A percentile compares a stretch with the other conserved stretches of the same genome.
phyloP scores from a whole-genome alignment of 2,797 vertebrate species.

The Anguilla pacifica region DNA sequence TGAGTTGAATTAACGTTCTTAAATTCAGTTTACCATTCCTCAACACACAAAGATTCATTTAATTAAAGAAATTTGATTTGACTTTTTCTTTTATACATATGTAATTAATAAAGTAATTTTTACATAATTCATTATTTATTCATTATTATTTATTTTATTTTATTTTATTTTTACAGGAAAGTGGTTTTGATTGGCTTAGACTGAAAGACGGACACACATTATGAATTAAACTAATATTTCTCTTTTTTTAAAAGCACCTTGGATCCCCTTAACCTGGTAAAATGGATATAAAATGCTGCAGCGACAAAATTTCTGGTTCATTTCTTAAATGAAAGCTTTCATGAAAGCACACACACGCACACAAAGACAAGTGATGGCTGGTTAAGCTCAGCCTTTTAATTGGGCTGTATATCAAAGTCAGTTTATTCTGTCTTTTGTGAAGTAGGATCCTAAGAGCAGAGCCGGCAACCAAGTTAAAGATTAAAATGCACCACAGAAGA shows the following conservation, averaged over 20 bases:
- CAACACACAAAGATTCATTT: neutral
- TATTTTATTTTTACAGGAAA: neutral
- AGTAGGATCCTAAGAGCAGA: conserved; percentile 40
- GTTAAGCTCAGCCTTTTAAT: conserved; percentile 30
- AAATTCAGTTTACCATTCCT: neutral
- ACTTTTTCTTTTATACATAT: too few species aligned
- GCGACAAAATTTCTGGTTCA: conserved; percentile 28
- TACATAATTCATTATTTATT: neutral
- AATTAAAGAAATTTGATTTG: neutral
- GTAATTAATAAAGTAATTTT: too few species aligned
- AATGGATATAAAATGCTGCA: neutral
- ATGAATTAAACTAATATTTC: neutral
- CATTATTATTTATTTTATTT: neutral
- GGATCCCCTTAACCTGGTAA: neutral
- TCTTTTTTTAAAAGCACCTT: neutral
- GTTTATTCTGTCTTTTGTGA: conserved; percentile 42
- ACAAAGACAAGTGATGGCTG: conserved; percentile 26
- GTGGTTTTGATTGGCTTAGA: neutral
- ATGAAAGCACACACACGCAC: conserved; percentile 2
- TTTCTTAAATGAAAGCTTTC: conserved; percentile 25
- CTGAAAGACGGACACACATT: neutral
- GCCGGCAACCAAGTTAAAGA: conserved; percentile 49
- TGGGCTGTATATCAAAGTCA: conserved; percentile 47
- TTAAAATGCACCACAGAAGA: conserved; percentile 41
- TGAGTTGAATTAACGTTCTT: neutral